Evolutionary conservation across 2,888 invertebrate species (phyloP), one percentile per base, ranked within the genome.

Genomic region (Acrocyrtus sp.): DNA sequence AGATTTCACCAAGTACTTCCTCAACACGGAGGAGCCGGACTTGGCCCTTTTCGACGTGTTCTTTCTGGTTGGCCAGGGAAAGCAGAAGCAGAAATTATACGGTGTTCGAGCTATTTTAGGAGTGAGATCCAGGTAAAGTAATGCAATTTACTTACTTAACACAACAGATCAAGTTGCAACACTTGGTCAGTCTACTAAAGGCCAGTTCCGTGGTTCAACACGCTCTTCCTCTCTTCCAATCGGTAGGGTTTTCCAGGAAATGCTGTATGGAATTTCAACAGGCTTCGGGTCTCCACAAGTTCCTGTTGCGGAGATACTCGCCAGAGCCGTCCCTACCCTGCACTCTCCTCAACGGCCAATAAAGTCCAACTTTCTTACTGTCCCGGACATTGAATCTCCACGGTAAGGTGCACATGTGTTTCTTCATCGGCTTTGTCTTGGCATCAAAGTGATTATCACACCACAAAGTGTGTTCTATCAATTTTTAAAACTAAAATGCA

Each of bases 281-380:
- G 95, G 95, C 60, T 95, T 95, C 83, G 95, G 95, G 3, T 95
- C 94, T 53, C 95, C 95, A 0, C 95, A 95, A 86, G 94, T 95
- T 76, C 95, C 95, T 0, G 95, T 95, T 2, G 95, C 94, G 0
- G 95, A 95, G 84, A 86, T 95, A 54, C 86, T 95, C 66, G 90
- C 95, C 0, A 88, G 95, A 67, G 94, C 95, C 1, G 94, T 92
- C 12, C 95, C 95, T 0, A 92, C 93, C 10, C 86, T 95, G 41
- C 88, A 94, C 41, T 94, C 94, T 67, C 95, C 95, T 0, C 93
- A 94, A 90, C 92, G 78, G 58, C 92, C 93, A 61, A n/a, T n/a
- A n/a, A 95, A 95, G 83, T 94, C 93, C 82, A 96, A 96, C 85
- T 95, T 95, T 85, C 87, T 96, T 57, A 95, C 95, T 86, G 94